phyloP scores from a whole-genome alignment of 2,888 invertebrate species.

The Caenorhabditis sp. region DNA sequence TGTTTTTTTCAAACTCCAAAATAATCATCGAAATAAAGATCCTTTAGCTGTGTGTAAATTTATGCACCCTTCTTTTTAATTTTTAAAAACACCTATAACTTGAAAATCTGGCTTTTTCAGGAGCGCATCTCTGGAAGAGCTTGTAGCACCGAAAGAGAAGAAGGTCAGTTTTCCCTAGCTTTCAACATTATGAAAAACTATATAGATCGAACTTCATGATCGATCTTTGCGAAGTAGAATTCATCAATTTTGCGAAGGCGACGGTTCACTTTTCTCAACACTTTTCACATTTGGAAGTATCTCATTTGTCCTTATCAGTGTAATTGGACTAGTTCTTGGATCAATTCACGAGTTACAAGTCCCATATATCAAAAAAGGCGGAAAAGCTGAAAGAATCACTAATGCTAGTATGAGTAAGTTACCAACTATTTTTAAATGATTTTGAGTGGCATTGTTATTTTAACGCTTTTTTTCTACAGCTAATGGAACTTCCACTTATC shows the following conservation, averaged over 20 bases:
- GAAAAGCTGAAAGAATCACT: slow-evolving; percentile 33
- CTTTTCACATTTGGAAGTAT: slow-evolving; percentile 64
- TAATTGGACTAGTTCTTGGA: slow-evolving; percentile 65
- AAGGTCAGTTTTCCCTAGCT: slow-evolving; percentile 29
- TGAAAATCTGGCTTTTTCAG: slow-evolving; percentile 39
- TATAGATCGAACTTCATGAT: slow-evolving; percentile 49
- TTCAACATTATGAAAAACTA: neutral
- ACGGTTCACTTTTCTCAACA: slow-evolving; percentile 58
- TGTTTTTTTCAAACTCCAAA: neutral
- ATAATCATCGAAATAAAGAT: too few relatives aligned
- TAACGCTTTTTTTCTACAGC: neutral
- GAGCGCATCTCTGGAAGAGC: slow-evolving; percentile 61
- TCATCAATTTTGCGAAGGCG: slow-evolving; percentile 64
- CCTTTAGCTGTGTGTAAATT: neutral
- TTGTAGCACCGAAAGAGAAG: slow-evolving; percentile 52
- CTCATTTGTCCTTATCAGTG: slow-evolving; percentile 65
- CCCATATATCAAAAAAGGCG: slow-evolving; percentile 51
- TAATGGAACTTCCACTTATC: neutral
- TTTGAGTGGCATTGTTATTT: neutral
- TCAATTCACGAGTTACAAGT: slow-evolving; percentile 66
- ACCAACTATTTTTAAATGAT: too few relatives aligned
- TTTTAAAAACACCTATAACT: too few relatives aligned
- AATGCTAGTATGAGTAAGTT: slow-evolving; percentile 40
- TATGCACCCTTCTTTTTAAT: too few relatives aligned
- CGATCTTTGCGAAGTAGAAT: slow-evolving; percentile 48